Conservation (phyloP, 1,140 invertebrate species). For the Spodoptera litura region DNA sequence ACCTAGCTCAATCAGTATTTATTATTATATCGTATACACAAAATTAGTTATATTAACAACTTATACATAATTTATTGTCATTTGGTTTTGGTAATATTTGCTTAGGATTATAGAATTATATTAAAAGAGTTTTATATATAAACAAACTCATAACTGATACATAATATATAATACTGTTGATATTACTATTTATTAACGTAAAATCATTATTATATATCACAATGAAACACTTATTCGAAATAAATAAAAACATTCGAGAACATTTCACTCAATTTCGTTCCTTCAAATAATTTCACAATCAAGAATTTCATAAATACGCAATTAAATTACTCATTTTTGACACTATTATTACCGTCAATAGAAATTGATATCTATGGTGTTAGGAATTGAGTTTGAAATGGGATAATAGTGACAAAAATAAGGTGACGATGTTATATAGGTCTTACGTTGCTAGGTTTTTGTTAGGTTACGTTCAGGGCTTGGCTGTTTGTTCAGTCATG, state of each 20-base stretch:
- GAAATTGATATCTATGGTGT: not conserved
- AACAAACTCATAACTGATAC: too few relatives aligned
- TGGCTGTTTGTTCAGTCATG: slow-evolving; percentile 50
- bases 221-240: not conserved
- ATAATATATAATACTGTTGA: too few relatives aligned
- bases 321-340: not conserved
- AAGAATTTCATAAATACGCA: not conserved
- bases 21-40: not conserved
- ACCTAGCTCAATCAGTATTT: slow-evolving; percentile 1
- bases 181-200: too few relatives aligned
- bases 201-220: too few relatives aligned
- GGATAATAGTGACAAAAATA: not conserved
- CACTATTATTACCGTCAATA: not conserved
- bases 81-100: too few relatives aligned
- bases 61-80: too few relatives aligned
- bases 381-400: not conserved
- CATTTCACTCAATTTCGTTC: not conserved
- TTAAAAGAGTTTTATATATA: too few relatives aligned
- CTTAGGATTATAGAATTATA: too few relatives aligned
- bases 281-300: not conserved
- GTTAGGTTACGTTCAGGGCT: slow-evolving; percentile 4
- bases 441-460: not conserved
- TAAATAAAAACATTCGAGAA: slow-evolving; percentile 7
- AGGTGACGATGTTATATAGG: not conserved
- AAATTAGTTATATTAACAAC: too few relatives aligned